Base-by-base conservation (phyloP, 2,113 vertebrate genomes). In the Chitala chitala region DNA sequence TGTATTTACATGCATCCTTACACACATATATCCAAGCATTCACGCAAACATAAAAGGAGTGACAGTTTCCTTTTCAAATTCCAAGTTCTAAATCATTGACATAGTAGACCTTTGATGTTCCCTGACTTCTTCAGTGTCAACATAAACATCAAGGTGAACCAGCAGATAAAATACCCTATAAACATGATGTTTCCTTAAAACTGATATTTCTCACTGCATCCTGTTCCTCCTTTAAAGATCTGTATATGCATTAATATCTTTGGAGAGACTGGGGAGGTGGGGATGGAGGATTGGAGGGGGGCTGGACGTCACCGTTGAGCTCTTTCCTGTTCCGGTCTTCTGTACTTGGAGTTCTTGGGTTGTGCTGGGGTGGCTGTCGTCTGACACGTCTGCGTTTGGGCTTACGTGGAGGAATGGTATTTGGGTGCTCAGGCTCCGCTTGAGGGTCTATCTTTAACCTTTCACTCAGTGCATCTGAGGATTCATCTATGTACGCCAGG, bases 401-500 rank as follows among this genome's bases (percentile, higher is more conserved):
- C 51, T 85, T 91, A 15, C 83, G 78, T 0, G 84, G 81, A 5
- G 66, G 5, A 12, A 38, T 10, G 77, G 76, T 6, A 63, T 76
- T 0, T 10, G 70, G 2, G 54, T 56, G 10, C 59, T 24, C 24
- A 53, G 55, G 48, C 46, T 65, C 72, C 20, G 51, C 44, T 24
- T 38, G 72, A 4, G 44, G 46, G 12, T 73, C 79, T 0, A 78
- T 31, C 78, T 85, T 83, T 29, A 65, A 58, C 0, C 76, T 85
- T 74, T 94, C 94, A 8, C 93, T 94, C 78, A 92, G 90, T 1
- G 92, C 86, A 75, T 95, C 94, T 0, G 93, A 95, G 3, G 94
- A 94, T 88, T 94, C 94, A 1, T 96, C 94, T 0, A 95, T 96
- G 79, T 93, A 96, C 0, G 93, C 93, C 80, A 96, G 76, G 75